Evolutionary conservation across 2,113 vertebrate species (phyloP).

Genomic region (Tonatia bakeri): DNA sequence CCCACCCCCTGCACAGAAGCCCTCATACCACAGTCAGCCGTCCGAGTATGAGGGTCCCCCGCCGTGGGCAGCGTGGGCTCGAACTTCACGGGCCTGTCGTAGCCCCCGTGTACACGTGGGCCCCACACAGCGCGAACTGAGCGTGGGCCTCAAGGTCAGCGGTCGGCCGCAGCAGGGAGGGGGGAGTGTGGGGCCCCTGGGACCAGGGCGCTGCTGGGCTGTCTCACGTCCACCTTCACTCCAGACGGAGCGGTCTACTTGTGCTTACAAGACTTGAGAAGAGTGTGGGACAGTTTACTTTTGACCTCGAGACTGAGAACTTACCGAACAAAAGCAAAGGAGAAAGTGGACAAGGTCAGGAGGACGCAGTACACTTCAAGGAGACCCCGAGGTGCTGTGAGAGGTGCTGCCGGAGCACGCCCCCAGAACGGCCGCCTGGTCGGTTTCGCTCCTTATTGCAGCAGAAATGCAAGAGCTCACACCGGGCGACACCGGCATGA

Average conservation of each 20-base stretch:
- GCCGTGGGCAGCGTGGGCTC: background rate
- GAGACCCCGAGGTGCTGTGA: background rate
- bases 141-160: no score
- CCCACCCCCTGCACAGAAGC: background rate
- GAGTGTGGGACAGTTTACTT: background rate
- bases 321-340: background rate
- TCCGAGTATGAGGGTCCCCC: background rate
- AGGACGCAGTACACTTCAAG: no score
- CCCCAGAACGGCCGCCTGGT: no score
- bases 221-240: background rate
- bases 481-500: background rate
- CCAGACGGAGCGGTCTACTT: background rate
- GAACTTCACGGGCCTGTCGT: background rate
- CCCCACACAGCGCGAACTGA: background rate
- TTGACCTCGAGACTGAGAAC: background rate
- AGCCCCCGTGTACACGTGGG: background rate
- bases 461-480: background rate
- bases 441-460: background rate
- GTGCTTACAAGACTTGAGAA: no score
- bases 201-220: background rate
- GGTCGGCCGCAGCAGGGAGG: background rate
- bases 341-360: background rate
- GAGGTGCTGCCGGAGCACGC: background rate
- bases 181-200: background rate
- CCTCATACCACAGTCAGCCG: background rate